Base-by-base conservation (phyloP, 2,113 vertebrate species). In the Lamprologus tigripictilis region DNA sequence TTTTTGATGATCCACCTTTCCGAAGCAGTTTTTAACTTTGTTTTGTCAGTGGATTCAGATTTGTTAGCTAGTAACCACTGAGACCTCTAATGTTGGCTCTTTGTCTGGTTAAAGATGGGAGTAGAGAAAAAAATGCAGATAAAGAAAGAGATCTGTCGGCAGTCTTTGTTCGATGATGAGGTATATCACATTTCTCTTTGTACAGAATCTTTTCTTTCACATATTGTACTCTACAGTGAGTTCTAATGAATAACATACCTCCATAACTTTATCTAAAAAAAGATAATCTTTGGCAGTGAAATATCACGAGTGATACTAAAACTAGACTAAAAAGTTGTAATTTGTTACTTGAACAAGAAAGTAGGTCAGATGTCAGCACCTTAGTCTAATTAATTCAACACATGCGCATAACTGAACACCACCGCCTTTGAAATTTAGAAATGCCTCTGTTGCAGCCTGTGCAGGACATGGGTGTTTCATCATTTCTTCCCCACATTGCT, bases 311-410 rank as follows among this genome's bases (percentile, higher is more conserved):
- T 35, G 58, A 35, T 33, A 61, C 16, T 61, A 35, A 63, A 35
- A 63, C 31, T 63, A 10, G 17, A 19, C 9, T 63, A 7, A 35
- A n/a, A 63, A 66, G 31, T 66, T n/a, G 6, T n/a, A 66, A 37
- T 3, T n/a, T 0, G 4, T 66, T 66, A 37, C n/a, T 84, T 21
- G 10, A 58, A 47, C 28, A 45, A 28, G 61, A 53, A 88, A 93
- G 45, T 90, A 10, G 82, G 78, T 88, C 80, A 91, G 37, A 53
- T 71, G 55, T 93, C 85, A 89, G 84, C 68, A 83, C 63, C 55
- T 82, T 42, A 33, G 11, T 55, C 16, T 37, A 6, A 54, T 33
- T 14, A n/a, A 12, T 47, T 47, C 16, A 28, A 4, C 66, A 21
- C 55, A 83, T 51, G 42, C 9, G n/a, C 2, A 53, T 73, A 9